A percentile compares a stretch with the other conserved stretches of the same genome.
These are phyloP conservation scores for Autographa gamma DNA, from an alignment of 2,888 invertebrate genomes.

Conservation along the genomic window DNA sequence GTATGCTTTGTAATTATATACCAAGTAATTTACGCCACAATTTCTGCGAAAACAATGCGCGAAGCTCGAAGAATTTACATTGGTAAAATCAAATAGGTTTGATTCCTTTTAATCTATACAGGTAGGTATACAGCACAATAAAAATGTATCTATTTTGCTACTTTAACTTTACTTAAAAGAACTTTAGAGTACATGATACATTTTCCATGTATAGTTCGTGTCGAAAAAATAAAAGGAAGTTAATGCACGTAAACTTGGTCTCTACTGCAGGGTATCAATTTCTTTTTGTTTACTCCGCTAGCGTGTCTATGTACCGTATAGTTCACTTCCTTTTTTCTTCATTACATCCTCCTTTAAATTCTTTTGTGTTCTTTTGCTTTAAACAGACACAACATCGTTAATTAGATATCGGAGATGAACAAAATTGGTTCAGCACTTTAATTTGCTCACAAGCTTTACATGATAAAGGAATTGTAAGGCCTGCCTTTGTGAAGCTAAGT, in stretches of 20 bases:
- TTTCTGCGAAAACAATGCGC: background rate
- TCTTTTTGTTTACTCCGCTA: background rate
- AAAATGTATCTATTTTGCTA: no score
- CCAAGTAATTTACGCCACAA: background rate
- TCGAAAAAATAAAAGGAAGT: background rate
- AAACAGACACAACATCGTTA: constrained; percentile 36
- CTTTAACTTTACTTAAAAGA: no score
- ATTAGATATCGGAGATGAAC: constrained; percentile 45
- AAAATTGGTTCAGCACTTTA: constrained; percentile 49
- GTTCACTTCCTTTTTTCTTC: background rate
- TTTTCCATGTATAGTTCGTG: background rate
- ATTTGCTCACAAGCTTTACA: constrained; percentile 56
- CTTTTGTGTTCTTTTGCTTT: constrained; percentile 23
- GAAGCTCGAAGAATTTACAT: no score
- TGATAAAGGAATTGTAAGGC: constrained; percentile 49
- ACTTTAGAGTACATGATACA: no score
- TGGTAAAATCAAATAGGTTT: no score
- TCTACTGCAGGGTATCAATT: background rate
- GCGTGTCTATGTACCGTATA: background rate
- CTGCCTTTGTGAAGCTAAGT: constrained; percentile 47
- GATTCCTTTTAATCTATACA: no score
- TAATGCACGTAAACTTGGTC: background rate
- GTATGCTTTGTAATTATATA: background rate
- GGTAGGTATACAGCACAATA: no score
- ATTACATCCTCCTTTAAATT: background rate